Base-by-base conservation (phyloP, 92 coral and sea anemone genomes). In the Porites lobata region DNA sequence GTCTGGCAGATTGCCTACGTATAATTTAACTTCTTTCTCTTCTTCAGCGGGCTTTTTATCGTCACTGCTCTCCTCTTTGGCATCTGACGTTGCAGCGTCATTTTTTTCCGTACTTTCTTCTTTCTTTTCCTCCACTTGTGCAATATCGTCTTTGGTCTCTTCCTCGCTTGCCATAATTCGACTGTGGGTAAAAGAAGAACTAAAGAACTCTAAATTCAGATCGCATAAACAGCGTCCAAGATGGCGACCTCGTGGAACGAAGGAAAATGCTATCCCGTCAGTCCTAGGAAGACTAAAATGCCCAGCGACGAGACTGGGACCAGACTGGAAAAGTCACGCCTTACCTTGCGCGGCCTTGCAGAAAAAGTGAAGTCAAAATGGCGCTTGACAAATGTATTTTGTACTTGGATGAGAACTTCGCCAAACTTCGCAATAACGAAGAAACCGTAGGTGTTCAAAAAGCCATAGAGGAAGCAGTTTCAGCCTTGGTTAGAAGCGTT, bases 1-100 rank as follows among this genome's bases (percentile, higher is more conserved):
- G 77, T 97, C 99, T 18, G 98, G 99, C 63, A 97, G 88, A 77
- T 97, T 97, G 6, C 99, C 99, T 1, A 97, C 95, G 72, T 97
- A 97, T 6, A 97, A 80, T 83, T 97, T 97, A 50, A 89, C 89
- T n/a, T 79, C 94, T 79, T 72, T 85, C 65, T 69, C 92, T 13
- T 22, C 77, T 51, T 87, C 64, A 1, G 68, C 89, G 24, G 77
- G 75, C 58, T 71, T 83, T 20, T 62, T 68, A 17, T 52, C 69
- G 15, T 77, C 89, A 18, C 68, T 85, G 43, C 43, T 59, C 3
- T 85, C 89, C 19, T 61, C 84, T 77, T 85, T 76, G 4, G 69
- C 70, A 19, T 85, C 89, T 72, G 89, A 76, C 17, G 89, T 47
- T 54, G 69, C 47, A 76, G 76, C 69, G 47, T 84, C 74, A 32